Conservation (phyloP, 2,113 vertebrate species). For the Silurus glanis region DNA sequence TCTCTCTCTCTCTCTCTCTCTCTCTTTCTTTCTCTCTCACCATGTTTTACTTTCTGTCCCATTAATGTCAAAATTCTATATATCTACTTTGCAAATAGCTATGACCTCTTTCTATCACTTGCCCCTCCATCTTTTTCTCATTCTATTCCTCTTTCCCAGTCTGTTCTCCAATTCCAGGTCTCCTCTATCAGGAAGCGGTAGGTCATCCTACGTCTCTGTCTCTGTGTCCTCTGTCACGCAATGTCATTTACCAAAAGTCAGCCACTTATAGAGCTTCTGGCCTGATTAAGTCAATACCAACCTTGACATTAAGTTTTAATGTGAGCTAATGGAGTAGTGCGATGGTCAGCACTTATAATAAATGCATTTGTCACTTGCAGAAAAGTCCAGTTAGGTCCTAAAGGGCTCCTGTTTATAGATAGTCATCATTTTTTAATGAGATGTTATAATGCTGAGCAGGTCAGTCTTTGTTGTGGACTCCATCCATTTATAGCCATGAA, state of each 20-base stretch:
- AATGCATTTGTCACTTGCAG: constrained; percentile 49
- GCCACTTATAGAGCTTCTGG: constrained; percentile 67
- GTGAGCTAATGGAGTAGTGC: constrained; percentile 69
- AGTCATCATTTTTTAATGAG: constrained; percentile 65
- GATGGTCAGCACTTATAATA: constrained; percentile 55
- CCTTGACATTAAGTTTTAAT: constrained; percentile 73
- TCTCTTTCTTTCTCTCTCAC: constrained; percentile 19
- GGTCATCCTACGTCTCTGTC: constrained; percentile 53
- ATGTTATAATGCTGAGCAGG: constrained; percentile 54
- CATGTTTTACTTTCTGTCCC: no score
- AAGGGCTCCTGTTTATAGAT: constrained; percentile 66
- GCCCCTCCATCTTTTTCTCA: constrained; percentile 3
- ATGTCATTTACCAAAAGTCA: constrained; percentile 56
- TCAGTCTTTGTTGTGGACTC: constrained; percentile 55
- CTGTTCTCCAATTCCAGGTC: constrained; percentile 31
- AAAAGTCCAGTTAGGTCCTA: constrained; percentile 63
- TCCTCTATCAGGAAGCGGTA: not conserved
- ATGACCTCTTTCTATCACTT: not conserved
- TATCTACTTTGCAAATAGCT: constrained; percentile 38
- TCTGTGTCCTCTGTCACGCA: constrained; percentile 39
- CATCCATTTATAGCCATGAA: constrained; percentile 43
- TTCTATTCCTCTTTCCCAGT: constrained; percentile 46
- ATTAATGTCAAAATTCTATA: constrained; percentile 19
- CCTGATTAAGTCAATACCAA: constrained; percentile 71
- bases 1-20: constrained; percentile 6